phyloP scores from a whole-genome alignment of 2,113 vertebrate genomes.

The Arenaria interpres region DNA sequence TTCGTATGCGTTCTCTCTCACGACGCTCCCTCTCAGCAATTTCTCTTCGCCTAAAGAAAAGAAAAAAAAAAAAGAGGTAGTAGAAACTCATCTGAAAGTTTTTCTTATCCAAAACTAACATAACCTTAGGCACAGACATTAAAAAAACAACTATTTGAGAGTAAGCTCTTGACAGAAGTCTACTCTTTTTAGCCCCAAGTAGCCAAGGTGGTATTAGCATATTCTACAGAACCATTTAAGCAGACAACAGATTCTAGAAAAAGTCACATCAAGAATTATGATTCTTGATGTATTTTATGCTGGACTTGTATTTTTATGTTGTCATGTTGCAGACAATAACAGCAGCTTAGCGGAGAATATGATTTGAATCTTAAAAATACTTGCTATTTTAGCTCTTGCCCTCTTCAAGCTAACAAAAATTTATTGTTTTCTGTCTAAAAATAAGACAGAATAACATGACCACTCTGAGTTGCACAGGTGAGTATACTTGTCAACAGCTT shows the following conservation, averaged over 20 bases:
- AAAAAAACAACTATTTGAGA: neutral
- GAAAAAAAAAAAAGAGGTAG: neutral
- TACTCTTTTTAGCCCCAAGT: neutral
- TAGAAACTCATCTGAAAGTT: neutral
- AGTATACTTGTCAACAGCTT: neutral
- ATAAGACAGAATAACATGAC: neutral
- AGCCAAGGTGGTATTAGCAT: neutral
- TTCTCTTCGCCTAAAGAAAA: constrained; percentile 84
- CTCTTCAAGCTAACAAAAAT: neutral
- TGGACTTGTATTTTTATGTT: neutral
- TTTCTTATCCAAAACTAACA: neutral
- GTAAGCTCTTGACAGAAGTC: neutral
- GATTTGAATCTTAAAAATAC: neutral
- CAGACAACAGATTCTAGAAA: neutral
- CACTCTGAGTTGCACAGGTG: neutral
- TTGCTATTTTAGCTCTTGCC: neutral
- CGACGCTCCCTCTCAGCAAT: constrained; percentile 86
- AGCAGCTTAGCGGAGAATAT: neutral
- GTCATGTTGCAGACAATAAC: neutral
- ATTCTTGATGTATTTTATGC: neutral
- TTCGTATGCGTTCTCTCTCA: constrained; percentile 87
- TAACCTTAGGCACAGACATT: neutral
- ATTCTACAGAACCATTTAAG: neutral
- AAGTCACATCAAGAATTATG: neutral
- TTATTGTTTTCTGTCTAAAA: neutral